phyloP scores from a whole-genome alignment of 1,140 invertebrate genomes.

The Proctacanthus coquilletti region DNA sequence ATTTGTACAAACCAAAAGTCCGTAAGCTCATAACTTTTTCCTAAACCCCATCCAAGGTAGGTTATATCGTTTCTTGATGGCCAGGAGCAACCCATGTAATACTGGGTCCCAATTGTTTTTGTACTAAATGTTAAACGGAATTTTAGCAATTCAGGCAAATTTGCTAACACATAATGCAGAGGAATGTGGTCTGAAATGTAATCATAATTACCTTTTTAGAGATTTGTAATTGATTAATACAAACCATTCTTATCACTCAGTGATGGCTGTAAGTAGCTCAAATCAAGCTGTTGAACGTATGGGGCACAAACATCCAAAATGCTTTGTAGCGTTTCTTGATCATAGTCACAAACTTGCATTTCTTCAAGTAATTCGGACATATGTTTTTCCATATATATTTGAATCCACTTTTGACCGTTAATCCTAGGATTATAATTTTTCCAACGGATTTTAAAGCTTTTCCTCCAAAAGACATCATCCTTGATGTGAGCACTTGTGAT shows the following conservation, averaged over 20 bases:
- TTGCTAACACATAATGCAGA: constrained; percentile 28
- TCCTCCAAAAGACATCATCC: constrained; percentile 31
- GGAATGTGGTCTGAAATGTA: constrained; percentile 27
- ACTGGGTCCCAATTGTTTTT: constrained; percentile 25
- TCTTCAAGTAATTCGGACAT: constrained; percentile 31
- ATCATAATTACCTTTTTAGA: not conserved
- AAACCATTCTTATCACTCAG: constrained; percentile 21
- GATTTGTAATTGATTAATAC: constrained; percentile 8
- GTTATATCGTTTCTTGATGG: constrained; percentile 19
- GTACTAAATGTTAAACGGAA: constrained; percentile 26
- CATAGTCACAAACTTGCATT: constrained; percentile 28
- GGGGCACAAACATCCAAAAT: constrained; percentile 24
- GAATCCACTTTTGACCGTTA: constrained; percentile 21
- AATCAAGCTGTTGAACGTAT: constrained; percentile 27
- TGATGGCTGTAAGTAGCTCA: constrained; percentile 22
- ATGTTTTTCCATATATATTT: constrained; percentile 32
- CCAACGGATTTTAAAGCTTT: constrained; percentile 27
- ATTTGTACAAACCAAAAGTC: constrained; percentile 16
- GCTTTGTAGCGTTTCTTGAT: constrained; percentile 24
- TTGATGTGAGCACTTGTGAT: constrained; percentile 24
- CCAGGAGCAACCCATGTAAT: constrained; percentile 25
- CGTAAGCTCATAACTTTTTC: constrained; percentile 20
- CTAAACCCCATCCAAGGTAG: constrained; percentile 19
- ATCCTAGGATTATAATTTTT: constrained; percentile 8
- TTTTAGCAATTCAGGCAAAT: constrained; percentile 26